phyloP scores from a whole-genome alignment of 1,140 invertebrate species.

The Cydia strobilella region DNA sequence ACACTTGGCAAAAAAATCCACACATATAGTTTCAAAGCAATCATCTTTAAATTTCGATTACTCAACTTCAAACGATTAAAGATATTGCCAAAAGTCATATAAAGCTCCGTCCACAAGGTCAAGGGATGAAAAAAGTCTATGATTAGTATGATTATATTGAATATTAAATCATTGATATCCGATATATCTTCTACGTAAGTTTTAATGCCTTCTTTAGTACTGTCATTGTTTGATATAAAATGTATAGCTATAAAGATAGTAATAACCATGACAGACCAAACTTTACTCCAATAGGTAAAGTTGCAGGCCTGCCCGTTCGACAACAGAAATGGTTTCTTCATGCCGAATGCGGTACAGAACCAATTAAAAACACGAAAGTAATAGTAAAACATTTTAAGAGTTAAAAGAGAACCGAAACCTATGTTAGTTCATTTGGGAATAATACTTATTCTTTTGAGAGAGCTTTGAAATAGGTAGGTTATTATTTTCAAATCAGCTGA shows the following conservation, averaged over 20 bases:
- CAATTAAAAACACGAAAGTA: slow-evolving; percentile 53
- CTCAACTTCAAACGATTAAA: slow-evolving; percentile 46
- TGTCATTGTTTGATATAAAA: slow-evolving; percentile 32
- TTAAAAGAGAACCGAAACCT: background rate
- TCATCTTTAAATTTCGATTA: slow-evolving; percentile 43
- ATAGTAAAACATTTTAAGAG: slow-evolving; percentile 54
- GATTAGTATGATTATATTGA: slow-evolving; percentile 49
- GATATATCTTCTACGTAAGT: slow-evolving; percentile 32
- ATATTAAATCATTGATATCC: slow-evolving; percentile 51
- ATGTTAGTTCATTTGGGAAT: background rate
- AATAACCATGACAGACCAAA: slow-evolving; percentile 42
- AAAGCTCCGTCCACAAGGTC: slow-evolving; percentile 40
- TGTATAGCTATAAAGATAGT: slow-evolving; percentile 31
- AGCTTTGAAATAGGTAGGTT: background rate
- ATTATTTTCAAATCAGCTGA: slow-evolving; percentile 27
- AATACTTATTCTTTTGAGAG: background rate
- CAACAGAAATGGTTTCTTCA: slow-evolving; percentile 47
- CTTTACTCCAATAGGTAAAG: slow-evolving; percentile 34
- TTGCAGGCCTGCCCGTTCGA: slow-evolving; percentile 1
- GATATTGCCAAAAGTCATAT: slow-evolving; percentile 45
- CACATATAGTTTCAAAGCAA: slow-evolving; percentile 50
- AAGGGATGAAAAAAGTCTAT: slow-evolving; percentile 43
- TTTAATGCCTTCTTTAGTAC: background rate
- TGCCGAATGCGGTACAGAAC: slow-evolving; percentile 50
- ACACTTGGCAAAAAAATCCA: slow-evolving; percentile 44